These are phyloP conservation scores for Zaprionus tsacasi DNA, from an alignment of 1,140 invertebrate species.

Conservation along the genomic window DNA sequence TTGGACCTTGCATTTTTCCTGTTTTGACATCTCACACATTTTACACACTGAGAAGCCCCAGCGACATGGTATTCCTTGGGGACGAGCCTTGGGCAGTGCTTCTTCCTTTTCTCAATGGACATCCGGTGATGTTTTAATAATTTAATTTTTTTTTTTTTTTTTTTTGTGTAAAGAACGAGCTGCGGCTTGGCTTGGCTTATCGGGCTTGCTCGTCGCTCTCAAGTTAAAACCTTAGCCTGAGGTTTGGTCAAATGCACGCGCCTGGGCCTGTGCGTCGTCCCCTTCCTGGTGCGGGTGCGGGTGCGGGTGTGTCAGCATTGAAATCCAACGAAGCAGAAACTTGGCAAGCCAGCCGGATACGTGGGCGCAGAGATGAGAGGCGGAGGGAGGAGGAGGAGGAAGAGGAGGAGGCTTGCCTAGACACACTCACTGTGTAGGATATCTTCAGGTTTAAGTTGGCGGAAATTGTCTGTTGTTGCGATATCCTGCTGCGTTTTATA, in stretches of 20 bases:
- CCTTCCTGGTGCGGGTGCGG: slow-evolving; percentile 12
- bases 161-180: neutral
- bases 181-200: neutral
- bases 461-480: slow-evolving; percentile 83
- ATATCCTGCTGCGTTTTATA: slow-evolving; percentile 83
- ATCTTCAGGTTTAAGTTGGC: slow-evolving; percentile 78
- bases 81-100: slow-evolving; percentile 16
- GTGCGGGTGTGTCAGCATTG: slow-evolving; percentile 56
- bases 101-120: slow-evolving; percentile 67
- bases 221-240: slow-evolving; percentile 22
- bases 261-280: slow-evolving; percentile 37
- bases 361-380: slow-evolving; percentile 27
- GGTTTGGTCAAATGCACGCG: slow-evolving; percentile 45
- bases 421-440: slow-evolving; percentile 25
- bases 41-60: slow-evolving; percentile 27
- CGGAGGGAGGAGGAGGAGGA: neutral
- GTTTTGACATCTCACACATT: slow-evolving; percentile 29
- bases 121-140: slow-evolving; percentile 81
- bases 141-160: slow-evolving; percentile 65
- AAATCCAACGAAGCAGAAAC: slow-evolving; percentile 72
- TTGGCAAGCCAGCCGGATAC: slow-evolving; percentile 76
- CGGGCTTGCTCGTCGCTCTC: neutral
- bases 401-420: slow-evolving; percentile 13
- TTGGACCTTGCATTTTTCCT: slow-evolving; percentile 32
- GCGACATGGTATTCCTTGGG: slow-evolving; percentile 63